Evolutionary conservation across 2,113 vertebrate genomes (phyloP).

Genomic region (Antechinus stuartii): DNA sequence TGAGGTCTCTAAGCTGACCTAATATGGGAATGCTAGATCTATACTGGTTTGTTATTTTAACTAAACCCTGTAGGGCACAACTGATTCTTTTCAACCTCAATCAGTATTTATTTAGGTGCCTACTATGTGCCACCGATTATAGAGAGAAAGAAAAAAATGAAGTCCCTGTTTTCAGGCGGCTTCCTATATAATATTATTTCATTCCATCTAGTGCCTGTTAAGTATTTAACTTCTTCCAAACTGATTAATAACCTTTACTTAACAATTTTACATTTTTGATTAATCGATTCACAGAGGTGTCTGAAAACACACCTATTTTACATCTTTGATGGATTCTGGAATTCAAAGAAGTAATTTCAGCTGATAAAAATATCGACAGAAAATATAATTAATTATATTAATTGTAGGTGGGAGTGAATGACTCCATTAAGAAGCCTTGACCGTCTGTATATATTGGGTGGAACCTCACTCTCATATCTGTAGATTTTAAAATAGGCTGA

Average conservation of each 20-base stretch:
- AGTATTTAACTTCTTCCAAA: background rate
- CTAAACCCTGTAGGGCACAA: background rate
- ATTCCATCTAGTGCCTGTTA: background rate
- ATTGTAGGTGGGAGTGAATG: background rate
- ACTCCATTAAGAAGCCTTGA: background rate
- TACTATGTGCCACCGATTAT: background rate
- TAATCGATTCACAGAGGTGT: background rate
- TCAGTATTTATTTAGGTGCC: background rate
- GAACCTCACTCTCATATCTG: slow-evolving; percentile 2
- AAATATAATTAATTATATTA: background rate
- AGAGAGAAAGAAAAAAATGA: background rate
- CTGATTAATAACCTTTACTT: background rate
- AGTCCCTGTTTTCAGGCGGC: background rate
- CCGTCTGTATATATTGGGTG: background rate
- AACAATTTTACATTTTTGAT: too few relatives aligned
- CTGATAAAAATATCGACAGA: background rate
- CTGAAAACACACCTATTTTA: background rate
- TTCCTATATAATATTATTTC: background rate
- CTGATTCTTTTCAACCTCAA: background rate
- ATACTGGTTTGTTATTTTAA: background rate
- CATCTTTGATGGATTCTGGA: background rate
- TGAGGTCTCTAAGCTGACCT: background rate
- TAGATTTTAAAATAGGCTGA: slow-evolving; percentile 44
- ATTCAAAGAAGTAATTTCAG: background rate
- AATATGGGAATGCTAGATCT: background rate